A percentile compares a stretch with the other conserved stretches of the same genome.
phyloP scores from a whole-genome alignment of 2,113 vertebrate genomes.

The Struthio camelus region DNA sequence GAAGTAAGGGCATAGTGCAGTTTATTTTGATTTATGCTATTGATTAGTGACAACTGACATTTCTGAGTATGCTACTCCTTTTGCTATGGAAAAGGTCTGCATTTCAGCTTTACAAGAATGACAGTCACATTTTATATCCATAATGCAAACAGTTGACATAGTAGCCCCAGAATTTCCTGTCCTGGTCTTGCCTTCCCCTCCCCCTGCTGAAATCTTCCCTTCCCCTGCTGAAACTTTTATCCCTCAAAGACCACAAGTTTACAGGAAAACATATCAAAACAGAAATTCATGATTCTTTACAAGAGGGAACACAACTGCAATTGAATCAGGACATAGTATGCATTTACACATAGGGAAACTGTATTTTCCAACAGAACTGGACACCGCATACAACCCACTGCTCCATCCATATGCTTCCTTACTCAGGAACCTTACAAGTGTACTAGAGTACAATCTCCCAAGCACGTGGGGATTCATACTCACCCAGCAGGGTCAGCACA shows the following conservation, averaged over 20 bases:
- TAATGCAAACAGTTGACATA: background rate
- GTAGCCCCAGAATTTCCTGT: background rate
- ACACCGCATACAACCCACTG: background rate
- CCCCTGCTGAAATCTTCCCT: background rate
- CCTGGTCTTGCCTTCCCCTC: background rate
- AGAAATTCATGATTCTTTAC: background rate
- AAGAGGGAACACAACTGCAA: background rate
- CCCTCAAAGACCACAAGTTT: background rate
- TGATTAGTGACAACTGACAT: background rate
- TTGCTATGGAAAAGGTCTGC: background rate
- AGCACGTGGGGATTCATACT: accelerated
- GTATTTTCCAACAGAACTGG: background rate
- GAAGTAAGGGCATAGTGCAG: background rate
- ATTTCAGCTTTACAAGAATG: background rate
- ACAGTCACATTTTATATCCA: background rate
- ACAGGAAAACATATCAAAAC: background rate
- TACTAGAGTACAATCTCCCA: background rate
- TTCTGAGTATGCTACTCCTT: background rate
- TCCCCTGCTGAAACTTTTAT: background rate
- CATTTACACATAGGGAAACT: accelerated
- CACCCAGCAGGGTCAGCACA: background rate
- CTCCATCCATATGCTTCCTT: background rate
- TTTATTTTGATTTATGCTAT: background rate
- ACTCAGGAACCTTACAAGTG: background rate
- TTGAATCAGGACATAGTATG: background rate